Conservation (phyloP, 64 coral and sea anemone genomes). For the Trachythela sp. region DNA sequence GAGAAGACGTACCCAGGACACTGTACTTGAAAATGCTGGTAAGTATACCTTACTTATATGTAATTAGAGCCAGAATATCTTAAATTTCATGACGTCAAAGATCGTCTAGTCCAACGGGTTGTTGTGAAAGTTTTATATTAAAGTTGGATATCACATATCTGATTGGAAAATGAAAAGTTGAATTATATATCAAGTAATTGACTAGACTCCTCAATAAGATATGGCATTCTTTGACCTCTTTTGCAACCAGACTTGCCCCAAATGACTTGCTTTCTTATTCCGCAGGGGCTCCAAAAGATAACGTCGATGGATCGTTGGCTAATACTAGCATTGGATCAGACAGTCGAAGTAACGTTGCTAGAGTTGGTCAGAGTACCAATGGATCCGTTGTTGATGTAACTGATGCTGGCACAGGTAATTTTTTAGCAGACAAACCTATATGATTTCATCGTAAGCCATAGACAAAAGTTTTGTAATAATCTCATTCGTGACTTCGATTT, state of each 20-base stretch:
- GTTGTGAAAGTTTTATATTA: not conserved
- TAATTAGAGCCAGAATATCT: no score
- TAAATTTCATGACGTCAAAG: no score
- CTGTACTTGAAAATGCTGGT: not conserved
- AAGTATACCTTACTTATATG: not conserved
- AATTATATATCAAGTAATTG: no score
- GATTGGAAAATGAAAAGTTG: no score
- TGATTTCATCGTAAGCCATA: not conserved
- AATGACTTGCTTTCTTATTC: not conserved
- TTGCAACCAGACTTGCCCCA: not conserved
- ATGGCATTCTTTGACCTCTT: not conserved
- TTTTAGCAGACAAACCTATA: not conserved
- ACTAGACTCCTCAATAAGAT: no score
- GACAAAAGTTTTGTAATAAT: no score
- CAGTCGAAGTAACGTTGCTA: slow-evolving; percentile 1
- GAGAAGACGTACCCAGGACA: not conserved
- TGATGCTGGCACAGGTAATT: not conserved
- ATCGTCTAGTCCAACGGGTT: no score
- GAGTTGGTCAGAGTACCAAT: not conserved
- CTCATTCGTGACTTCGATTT: no score
- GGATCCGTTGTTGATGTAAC: not conserved
- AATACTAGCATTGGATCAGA: slow-evolving; percentile 21
- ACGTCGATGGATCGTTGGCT: not conserved
- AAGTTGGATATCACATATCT: not conserved
- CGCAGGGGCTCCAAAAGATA: not conserved